A percentile compares a stretch with the other conserved stretches of the same genome.
These are phyloP conservation scores for Caenorhabditis japonica DNA, from an alignment of 2,888 invertebrate genomes.

Conservation along the genomic window DNA sequence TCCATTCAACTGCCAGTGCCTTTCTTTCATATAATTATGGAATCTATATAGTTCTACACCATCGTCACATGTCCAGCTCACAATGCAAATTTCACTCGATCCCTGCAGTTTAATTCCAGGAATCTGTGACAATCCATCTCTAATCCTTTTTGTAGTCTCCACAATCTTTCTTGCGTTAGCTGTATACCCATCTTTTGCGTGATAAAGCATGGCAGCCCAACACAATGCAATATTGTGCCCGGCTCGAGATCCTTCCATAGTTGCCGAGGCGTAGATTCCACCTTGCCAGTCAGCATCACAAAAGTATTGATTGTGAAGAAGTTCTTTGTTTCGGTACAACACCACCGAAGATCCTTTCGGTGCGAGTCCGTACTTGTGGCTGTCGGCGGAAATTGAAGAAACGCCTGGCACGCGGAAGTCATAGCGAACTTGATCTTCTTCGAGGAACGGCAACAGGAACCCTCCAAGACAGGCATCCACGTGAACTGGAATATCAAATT, in stretches of 20 bases:
- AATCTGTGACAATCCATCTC: constrained; percentile 84
- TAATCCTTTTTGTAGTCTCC: constrained; percentile 86
- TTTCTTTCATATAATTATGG: constrained; percentile 84
- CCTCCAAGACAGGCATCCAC: constrained; percentile 98
- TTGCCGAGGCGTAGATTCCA: constrained; percentile 96
- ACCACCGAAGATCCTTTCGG: constrained; percentile 96
- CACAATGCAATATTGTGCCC: constrained; percentile 91
- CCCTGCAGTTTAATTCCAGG: constrained; percentile 89
- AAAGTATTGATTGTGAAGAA: constrained; percentile 90
- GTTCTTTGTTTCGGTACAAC: constrained; percentile 86
- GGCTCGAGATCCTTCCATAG: constrained; percentile 82
- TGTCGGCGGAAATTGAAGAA: constrained; percentile 95
- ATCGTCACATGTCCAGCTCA: constrained; percentile 88
- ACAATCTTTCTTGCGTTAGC: constrained; percentile 87
- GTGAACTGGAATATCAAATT: constrained; percentile 88
- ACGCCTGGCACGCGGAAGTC: constrained; percentile 94
- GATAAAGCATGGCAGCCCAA: constrained; percentile 94
- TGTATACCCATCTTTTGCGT: constrained; percentile 88
- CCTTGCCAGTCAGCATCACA: constrained; percentile 97
- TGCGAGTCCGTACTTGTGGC: constrained; percentile 97
- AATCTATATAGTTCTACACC: constrained; percentile 90
- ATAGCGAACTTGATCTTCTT: constrained; percentile 83
- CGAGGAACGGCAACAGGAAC: constrained; percentile 93
- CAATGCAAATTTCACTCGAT: constrained; percentile 89
- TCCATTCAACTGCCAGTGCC: constrained; percentile 92